phyloP scores from a whole-genome alignment of 2,797 vertebrate genomes.

The Acanthopagrus latus region DNA sequence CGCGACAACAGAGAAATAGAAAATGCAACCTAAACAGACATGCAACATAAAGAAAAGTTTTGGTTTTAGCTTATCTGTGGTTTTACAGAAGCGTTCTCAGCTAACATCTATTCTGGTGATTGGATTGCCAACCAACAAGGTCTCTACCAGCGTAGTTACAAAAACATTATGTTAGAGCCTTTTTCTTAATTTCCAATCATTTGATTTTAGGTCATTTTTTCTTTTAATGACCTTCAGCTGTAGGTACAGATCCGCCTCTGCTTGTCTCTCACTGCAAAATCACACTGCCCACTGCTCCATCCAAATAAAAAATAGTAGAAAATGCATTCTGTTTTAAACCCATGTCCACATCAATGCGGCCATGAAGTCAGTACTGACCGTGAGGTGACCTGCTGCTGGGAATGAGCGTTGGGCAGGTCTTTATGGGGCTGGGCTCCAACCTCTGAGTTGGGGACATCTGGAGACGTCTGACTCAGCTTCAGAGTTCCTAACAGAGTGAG shows the following conservation, averaged over 20 bases:
- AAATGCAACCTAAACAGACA: too few species aligned
- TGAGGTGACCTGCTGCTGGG: conserved; percentile 91
- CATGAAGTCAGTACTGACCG: conserved; percentile 71
- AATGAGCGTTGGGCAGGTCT: conserved; percentile 90
- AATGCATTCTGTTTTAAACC: background rate
- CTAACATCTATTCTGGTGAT: too few species aligned
- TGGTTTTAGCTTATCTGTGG: too few species aligned
- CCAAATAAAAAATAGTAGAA: background rate
- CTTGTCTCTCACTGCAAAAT: conserved; percentile 1
- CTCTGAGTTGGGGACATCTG: conserved; percentile 88
- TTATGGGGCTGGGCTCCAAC: conserved; percentile 82
- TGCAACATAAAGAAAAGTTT: too few species aligned
- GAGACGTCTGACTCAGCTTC: conserved; percentile 93
- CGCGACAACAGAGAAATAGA: too few species aligned
- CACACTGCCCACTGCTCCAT: background rate
- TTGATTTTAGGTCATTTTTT: background rate
- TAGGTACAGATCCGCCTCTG: background rate
- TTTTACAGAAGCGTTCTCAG: too few species aligned
- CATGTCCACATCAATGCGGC: background rate
- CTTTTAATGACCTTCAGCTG: conserved; percentile 5
- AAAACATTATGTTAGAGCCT: background rate
- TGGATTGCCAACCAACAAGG: too few species aligned
- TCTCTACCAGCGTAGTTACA: background rate
- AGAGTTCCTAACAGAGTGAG: conserved; percentile 76
- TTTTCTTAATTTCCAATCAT: background rate